Percentiles rank a stretch among this genome's conserved stretches.
These are phyloP conservation scores for Papilio xuthus DNA, from an alignment of 1,140 invertebrate species.

Conservation along the genomic window DNA sequence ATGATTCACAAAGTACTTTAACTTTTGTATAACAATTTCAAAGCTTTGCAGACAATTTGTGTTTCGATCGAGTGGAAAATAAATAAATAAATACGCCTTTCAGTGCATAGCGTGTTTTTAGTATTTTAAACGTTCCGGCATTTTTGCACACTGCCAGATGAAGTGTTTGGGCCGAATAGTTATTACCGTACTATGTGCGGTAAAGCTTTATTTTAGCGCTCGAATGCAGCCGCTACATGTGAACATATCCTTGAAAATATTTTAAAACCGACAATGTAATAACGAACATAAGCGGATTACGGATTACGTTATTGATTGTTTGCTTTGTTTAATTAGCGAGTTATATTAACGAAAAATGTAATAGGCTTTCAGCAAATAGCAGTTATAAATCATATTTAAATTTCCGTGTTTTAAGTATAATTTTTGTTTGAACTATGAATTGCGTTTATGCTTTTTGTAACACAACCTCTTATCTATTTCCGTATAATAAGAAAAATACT, in stretches of 20 bases:
- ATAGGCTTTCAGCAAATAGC: neutral
- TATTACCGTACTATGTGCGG: constrained; percentile 1
- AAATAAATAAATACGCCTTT: constrained; percentile 8
- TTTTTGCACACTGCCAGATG: constrained; percentile 30
- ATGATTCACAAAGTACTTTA: neutral
- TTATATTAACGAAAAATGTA: neutral
- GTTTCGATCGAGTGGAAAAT: neutral
- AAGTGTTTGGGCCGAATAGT: constrained; percentile 8
- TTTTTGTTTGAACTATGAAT: neutral
- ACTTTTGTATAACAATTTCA: neutral
- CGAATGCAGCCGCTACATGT: constrained; percentile 13
- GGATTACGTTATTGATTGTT: neutral
- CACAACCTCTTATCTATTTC: neutral
- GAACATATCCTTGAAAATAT: constrained; percentile 9
- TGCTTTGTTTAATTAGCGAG: neutral
- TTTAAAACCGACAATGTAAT: neutral
- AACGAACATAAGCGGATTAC: constrained; percentile 2
- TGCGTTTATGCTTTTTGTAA: neutral
- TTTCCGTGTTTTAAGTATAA: no score
- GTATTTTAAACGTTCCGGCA: constrained; percentile 10
- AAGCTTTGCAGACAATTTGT: neutral
- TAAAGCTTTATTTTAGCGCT: constrained; percentile 27
- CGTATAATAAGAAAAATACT: neutral
- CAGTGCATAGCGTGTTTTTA: constrained; percentile 3
- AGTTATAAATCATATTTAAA: neutral